Conservation (phyloP, 64 coral and sea anemone species). For the Montipora capricornis region DNA sequence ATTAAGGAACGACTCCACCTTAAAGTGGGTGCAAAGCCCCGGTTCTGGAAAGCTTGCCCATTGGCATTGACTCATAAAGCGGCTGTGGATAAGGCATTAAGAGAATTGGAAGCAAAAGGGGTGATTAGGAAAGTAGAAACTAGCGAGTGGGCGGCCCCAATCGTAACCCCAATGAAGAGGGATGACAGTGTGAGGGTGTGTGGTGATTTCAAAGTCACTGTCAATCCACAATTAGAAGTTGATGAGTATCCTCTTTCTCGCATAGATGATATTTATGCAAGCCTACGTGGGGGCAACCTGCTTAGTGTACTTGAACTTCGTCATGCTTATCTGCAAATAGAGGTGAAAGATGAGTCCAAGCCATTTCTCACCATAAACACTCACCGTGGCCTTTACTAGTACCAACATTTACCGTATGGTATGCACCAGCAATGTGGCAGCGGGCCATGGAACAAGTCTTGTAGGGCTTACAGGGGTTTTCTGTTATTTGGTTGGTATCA, state of each 20-base stretch:
- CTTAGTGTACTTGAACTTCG: slow-evolving; percentile 10
- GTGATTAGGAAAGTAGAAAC: neutral
- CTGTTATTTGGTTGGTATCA: slow-evolving; percentile 49
- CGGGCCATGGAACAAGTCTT: slow-evolving; percentile 43
- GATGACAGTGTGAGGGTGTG: slow-evolving; percentile 26
- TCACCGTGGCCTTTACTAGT: slow-evolving; percentile 1
- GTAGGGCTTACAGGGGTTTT: neutral
- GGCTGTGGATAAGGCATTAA: neutral
- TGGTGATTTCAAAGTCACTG: slow-evolving; percentile 44
- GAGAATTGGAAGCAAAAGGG: neutral
- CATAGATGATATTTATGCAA: slow-evolving; percentile 45
- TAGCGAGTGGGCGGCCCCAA: neutral
- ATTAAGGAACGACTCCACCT: neutral
- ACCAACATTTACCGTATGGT: slow-evolving; percentile 26
- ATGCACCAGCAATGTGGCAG: slow-evolving; percentile 36
- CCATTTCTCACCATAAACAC: slow-evolving; percentile 39
- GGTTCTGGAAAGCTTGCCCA: slow-evolving; percentile 11
- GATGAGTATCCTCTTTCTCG: slow-evolving; percentile 31
- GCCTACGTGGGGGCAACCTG: neutral
- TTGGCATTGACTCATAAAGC: slow-evolving; percentile 8
- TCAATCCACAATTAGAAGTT: slow-evolving; percentile 27
- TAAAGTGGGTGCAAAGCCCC: neutral
- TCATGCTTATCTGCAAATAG: slow-evolving; percentile 50
- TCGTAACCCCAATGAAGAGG: neutral
- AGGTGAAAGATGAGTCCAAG: slow-evolving; percentile 20